phyloP scores from a whole-genome alignment of 2,113 vertebrate species.

The Urocitellus parryii region DNA sequence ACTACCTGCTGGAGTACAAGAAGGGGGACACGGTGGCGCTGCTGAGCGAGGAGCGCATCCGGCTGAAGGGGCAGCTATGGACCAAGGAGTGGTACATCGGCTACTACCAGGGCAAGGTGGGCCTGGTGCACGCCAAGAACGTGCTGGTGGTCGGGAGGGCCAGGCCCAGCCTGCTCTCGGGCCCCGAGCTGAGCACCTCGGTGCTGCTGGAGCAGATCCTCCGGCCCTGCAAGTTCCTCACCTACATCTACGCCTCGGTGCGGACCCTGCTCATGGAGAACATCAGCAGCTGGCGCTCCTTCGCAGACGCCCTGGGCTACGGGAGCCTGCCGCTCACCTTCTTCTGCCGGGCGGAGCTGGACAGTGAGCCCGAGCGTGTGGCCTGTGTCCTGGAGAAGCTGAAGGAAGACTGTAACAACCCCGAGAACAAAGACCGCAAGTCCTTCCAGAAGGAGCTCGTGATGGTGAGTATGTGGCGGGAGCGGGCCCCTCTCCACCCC shows the following conservation, averaged over 20 bases:
- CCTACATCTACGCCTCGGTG: slow-evolving; percentile 97
- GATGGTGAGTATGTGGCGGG: slow-evolving; percentile 87
- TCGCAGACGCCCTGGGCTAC: slow-evolving; percentile 95
- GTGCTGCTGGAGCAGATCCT: slow-evolving; percentile 95
- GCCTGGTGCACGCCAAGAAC: slow-evolving; percentile 96
- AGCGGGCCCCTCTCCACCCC: background rate
- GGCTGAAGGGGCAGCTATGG: slow-evolving; percentile 96
- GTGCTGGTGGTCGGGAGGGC: slow-evolving; percentile 94
- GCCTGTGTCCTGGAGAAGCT: slow-evolving; percentile 96
- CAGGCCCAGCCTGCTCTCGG: slow-evolving; percentile 91
- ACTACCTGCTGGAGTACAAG: slow-evolving; percentile 96
- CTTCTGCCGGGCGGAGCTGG: slow-evolving; percentile 94
- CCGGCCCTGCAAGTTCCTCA: slow-evolving; percentile 96
- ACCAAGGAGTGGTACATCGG: slow-evolving; percentile 99
- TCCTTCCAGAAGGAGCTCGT: slow-evolving; percentile 99
- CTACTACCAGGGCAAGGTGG: slow-evolving; percentile 95
- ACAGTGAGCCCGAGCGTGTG: slow-evolving; percentile 95
- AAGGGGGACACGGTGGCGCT: slow-evolving; percentile 95
- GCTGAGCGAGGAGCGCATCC: slow-evolving; percentile 96
- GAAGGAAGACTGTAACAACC: slow-evolving; percentile 97
- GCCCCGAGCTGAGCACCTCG: slow-evolving; percentile 94
- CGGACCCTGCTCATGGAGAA: slow-evolving; percentile 98
- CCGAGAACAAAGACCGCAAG: slow-evolving; percentile 93
- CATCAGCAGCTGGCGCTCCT: slow-evolving; percentile 94
- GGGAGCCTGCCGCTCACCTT: slow-evolving; percentile 91